Evolutionary conservation across 2,113 vertebrate genomes (phyloP).

Genomic region (Ramphastos sulfuratus): DNA sequence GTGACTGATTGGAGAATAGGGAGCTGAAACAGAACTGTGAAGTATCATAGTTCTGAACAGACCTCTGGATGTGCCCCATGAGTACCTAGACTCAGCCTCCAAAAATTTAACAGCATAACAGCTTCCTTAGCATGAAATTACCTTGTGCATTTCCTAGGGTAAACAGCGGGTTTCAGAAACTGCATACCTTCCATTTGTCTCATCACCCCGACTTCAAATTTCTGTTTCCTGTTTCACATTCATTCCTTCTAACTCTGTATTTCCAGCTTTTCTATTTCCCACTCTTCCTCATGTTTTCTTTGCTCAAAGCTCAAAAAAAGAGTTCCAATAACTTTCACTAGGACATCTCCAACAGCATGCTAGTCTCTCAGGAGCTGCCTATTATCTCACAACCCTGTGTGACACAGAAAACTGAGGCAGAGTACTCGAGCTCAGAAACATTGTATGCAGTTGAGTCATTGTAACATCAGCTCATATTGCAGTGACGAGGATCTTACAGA

Average conservation of each 20-base stretch:
- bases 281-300: slow-evolving; percentile 26
- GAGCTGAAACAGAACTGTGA: slow-evolving; percentile 19
- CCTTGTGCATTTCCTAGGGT: background rate
- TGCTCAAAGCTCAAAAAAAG: slow-evolving; percentile 29
- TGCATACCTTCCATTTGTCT: background rate
- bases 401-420: background rate
- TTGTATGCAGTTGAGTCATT: slow-evolving; percentile 4
- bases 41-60: background rate
- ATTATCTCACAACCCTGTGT: background rate
- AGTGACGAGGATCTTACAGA: slow-evolving; percentile 54
- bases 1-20: background rate
- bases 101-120: slow-evolving; percentile 2
- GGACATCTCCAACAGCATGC: background rate
- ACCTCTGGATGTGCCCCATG: background rate
- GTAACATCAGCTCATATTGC: slow-evolving; percentile 52
- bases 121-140: background rate
- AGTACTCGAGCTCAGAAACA: slow-evolving; percentile 7
- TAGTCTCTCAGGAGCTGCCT: slow-evolving; percentile 23
- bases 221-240: background rate
- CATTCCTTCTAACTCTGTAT: background rate
- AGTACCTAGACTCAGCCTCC: background rate
- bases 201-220: background rate
- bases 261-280: slow-evolving; percentile 45
- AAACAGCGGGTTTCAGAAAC: background rate
- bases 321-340: slow-evolving; percentile 40